Conservation (phyloP, 2,113 vertebrate genomes). For the Eolophus roseicapilla region DNA sequence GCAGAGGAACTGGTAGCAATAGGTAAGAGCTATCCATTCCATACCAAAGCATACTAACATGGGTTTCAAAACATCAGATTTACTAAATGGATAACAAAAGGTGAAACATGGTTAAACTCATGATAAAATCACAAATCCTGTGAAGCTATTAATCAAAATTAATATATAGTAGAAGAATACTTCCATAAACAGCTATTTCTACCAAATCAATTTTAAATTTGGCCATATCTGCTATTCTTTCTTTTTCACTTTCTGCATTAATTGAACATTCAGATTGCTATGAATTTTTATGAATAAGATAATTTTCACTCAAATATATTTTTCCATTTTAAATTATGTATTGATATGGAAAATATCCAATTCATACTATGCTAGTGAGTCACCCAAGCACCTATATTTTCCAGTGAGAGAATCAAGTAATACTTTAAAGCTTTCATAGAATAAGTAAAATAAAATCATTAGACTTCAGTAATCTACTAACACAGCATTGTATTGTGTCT, state of each 20-base stretch:
- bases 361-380: not conserved
- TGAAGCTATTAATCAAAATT: not conserved
- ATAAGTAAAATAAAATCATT: not conserved
- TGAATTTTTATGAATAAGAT: not conserved
- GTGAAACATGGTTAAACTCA: not conserved
- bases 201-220: not conserved
- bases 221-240: not conserved
- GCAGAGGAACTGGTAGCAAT: not conserved
- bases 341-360: not conserved
- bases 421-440: not conserved
- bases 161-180: not conserved
- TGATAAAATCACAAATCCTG: not conserved
- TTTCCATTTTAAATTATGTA: not conserved
- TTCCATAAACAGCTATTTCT: not conserved
- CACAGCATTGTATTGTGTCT: not conserved
- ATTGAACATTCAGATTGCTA: not conserved
- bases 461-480: not conserved
- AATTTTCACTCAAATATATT: not conserved
- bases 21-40: not conserved
- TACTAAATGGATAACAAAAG: not conserved
- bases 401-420: not conserved
- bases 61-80: not conserved
- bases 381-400: not conserved
- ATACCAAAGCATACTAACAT: not conserved
- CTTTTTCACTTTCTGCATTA: not conserved